Evolutionary conservation across 2,888 invertebrate genomes (phyloP), one percentile per base, ranked within the genome.

Genomic region (Drosophila maculinotata): DNA sequence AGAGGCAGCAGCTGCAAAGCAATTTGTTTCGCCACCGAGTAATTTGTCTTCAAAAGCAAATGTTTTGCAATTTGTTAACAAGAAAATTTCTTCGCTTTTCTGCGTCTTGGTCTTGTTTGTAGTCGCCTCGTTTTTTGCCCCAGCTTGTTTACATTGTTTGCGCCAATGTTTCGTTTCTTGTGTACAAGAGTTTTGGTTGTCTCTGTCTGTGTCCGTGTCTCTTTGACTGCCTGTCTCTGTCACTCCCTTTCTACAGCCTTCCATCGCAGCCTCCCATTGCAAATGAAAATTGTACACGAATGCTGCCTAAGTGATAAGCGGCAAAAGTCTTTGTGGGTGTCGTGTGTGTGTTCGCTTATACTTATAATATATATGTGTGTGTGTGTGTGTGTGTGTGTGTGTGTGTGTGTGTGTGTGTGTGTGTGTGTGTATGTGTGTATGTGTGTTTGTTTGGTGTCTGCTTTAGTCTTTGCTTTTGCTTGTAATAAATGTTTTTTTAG

Each of bases 21-120:
- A 87, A 83, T 87, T 83, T 87, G 83, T 87, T 87, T 83, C 39
- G 57, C 79, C 86, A 74, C 88, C 86, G 69, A 85, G 83, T 87
- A 87, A 83, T 83, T 83, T 83, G 86, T 83, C 87, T 83, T 87
- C 83, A 76, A 82, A 80, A 85, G 88, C 83, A 83, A 83, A 83
- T 83, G 87, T 87, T 83, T 85, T 72, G 79, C 83, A 83, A 83
- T 83, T 83, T 83, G 83, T 87, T 87, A 83, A 83, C 88, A 83
- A 83, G 83, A 70, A 81, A 81, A 84, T 87, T 84, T 87, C 78
- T 79, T 76, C 62, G 68, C 71, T 76, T 72, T 69, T 76, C 72
- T 67, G 68, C 70, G 45, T 58, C 62, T 64, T 71, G 68, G 77
- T 62, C 73, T 62, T 79, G 79, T 70, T 81, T 81, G 78, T 70